Conservation (phyloP, 2,113 vertebrate species). For the Ptilorrhoa leucosticta region DNA sequence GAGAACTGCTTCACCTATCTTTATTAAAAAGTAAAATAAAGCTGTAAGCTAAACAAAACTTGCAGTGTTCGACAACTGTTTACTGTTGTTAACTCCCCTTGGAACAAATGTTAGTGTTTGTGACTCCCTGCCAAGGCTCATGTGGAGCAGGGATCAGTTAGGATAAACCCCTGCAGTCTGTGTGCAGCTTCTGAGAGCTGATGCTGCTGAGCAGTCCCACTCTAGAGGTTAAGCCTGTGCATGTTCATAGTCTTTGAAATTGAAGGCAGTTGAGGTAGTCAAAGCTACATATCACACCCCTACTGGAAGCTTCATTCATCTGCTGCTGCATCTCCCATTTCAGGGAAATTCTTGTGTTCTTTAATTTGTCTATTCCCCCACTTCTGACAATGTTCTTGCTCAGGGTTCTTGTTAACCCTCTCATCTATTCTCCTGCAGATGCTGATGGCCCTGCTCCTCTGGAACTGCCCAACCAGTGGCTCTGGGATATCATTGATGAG, state of each 20-base stretch:
- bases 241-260: background rate
- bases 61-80: background rate
- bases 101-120: background rate
- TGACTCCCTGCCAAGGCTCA: background rate
- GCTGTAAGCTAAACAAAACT: background rate
- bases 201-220: background rate
- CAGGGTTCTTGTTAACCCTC: background rate
- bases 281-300: background rate
- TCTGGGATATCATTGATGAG: slow-evolving; percentile 99
- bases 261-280: background rate
- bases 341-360: background rate
- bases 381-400: background rate
- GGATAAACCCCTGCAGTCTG: background rate
- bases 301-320: background rate
- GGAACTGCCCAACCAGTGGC: slow-evolving; percentile 97
- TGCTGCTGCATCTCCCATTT: background rate
- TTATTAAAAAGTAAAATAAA: background rate
- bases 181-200: background rate
- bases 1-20: background rate
- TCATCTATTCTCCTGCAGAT: slow-evolving; percentile 69
- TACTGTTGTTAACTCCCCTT: background rate
- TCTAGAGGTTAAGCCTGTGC: background rate
- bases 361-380: background rate
- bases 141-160: background rate
- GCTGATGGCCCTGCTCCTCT: slow-evolving; percentile 95